Conservation (phyloP, 2,113 vertebrate genomes). For the Aspidoscelis tigris region DNA sequence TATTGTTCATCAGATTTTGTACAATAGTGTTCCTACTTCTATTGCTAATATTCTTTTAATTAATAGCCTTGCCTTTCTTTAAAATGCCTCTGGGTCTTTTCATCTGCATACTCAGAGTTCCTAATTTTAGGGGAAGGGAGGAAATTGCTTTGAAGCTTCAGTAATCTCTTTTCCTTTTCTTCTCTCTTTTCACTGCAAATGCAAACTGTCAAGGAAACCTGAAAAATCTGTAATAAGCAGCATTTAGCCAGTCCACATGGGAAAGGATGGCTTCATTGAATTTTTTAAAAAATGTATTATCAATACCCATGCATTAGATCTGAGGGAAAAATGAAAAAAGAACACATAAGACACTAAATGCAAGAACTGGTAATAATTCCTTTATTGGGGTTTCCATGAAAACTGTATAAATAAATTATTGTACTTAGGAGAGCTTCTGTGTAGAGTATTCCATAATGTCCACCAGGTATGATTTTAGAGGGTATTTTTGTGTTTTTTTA, state of each 20-base stretch:
- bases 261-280: neutral
- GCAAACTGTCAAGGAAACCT: neutral
- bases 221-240: neutral
- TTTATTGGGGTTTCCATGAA: neutral
- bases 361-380: neutral
- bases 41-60: neutral
- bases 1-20: neutral
- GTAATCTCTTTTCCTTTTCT: neutral
- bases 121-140: neutral
- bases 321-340: neutral
- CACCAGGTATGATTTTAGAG: no score
- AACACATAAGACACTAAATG: neutral
- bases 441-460: no score
- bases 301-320: neutral
- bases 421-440: no score
- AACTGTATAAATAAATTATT: neutral
- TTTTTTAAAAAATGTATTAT: neutral
- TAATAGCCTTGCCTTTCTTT: neutral
- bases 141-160: neutral
- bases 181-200: neutral
- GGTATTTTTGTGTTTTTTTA: no score
- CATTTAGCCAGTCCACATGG: neutral
- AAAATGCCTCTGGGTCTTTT: neutral
- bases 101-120: neutral
- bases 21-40: neutral